Evolutionary conservation across 2,888 invertebrate genomes (phyloP), one percentile per base, ranked within the genome.

Genomic region (Tipula unca): DNA sequence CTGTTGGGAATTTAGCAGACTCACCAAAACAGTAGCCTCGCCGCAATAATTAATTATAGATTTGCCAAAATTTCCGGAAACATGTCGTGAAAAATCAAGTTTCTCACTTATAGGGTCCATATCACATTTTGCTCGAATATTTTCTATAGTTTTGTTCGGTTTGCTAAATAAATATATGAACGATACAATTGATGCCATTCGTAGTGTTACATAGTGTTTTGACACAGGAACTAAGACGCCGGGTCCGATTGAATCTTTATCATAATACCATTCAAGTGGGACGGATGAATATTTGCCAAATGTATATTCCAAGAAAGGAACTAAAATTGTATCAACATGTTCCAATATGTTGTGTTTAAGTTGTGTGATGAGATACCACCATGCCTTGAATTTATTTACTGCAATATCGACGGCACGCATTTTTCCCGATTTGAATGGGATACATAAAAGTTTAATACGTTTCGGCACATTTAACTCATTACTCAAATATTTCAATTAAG

Each of bases 391-490:
- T 89, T 96, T 95, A 29, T 94, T 93, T n/a, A 92, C 86, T 0
- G 93, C 93, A n/a, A 94, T 93, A 82, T 92, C 91, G 87, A 94
- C 93, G 0, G 93, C 93, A 90, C 94, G 94, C 0, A 95, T 94
- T 90, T 95, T 95, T 86, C 94, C 94, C 0, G 94, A 93, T 87
- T 92, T 93, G 6, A 96, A 88, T 0, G 96, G 96, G 86, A 95
- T 94, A 82, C 95, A 91, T 4, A 96, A 90, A 2, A 96, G 90
- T 88, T 94, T 94, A 10, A 96, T 90, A 87, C 95, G 93, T 89
- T 95, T 95, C 0, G 90, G 88, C n/a, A 93, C 92, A 42, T 92
- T 92, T 35, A 93, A 89, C 87, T 93, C 92, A 85, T 92, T 90
- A 85, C 93, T 92, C 69, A 87, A 93, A 94, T 88, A 94, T 94